Base-by-base conservation (phyloP, 2,113 vertebrate species). In the Laticauda colubrina region DNA sequence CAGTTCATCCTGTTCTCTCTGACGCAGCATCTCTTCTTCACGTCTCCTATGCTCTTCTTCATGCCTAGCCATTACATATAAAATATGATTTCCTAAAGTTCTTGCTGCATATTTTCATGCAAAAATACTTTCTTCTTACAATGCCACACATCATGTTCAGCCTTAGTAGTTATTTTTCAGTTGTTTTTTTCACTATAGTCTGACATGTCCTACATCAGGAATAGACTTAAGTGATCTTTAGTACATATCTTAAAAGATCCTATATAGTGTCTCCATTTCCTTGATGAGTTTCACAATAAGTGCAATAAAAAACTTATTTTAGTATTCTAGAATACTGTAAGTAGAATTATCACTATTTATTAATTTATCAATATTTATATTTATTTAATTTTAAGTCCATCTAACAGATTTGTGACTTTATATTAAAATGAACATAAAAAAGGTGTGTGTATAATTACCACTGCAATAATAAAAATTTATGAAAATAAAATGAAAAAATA, bases 31-130 rank as follows among this genome's bases (percentile, higher is more conserved):
- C 94, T 99, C 99, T 93, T 99, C 99, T 95, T 99, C 99, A 92
- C 98, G 97, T 51, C 99, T 98, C 54, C 99, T 97, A 89, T 99
- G 98, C 48, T 99, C 99, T 94, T 99, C 99, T 96, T 99, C 99
- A 53, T 99, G 99, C 43, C 92, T 93, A 87, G 23, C 86, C 1
- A 10, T 87, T 55, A 86, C 57, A 24, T 39, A 90, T 64, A 92
- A 18, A 92, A 92, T 48, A 89, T 26, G 81, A 43, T 2, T 92
- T 92, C 18, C 4, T 89, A 89, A 81, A 61, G n/a, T n/a, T 51
- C 14, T 48, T 90, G 85, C 18, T 26, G 59, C 23, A 48, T 26
- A 14, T 56, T 89, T 89, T 51, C 45, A 88, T 48, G 15, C 53
- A 39, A 81, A 81, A 43, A 89, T 20, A 45, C 18, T 9, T 2